Conservation (phyloP, 2,113 vertebrate species). For the Amblyornis subalaris region DNA sequence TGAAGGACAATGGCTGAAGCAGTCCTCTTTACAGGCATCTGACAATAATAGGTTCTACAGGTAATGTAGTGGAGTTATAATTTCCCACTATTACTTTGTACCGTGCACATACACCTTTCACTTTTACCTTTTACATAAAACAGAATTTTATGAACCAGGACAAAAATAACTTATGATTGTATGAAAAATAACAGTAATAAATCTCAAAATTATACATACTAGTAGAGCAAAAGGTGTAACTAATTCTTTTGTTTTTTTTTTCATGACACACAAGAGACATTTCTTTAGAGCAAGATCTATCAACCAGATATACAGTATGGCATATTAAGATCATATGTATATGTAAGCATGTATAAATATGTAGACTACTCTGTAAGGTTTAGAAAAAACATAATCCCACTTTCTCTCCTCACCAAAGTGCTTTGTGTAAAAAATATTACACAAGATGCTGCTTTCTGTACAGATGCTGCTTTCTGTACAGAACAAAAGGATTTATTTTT, state of each 20-base stretch:
- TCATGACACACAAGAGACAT: constrained; percentile 58
- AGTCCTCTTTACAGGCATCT: constrained; percentile 7
- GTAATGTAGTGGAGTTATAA: neutral
- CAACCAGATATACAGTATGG: constrained; percentile 63
- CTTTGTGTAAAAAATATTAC: constrained; percentile 74
- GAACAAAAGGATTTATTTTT: constrained; percentile 47
- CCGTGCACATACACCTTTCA: constrained; percentile 65
- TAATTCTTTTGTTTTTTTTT: constrained; percentile 63
- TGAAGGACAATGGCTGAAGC: constrained; percentile 27
- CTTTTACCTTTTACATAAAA: constrained; percentile 69
- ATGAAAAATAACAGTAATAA: constrained; percentile 75
- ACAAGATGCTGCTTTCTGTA: constrained; percentile 65
- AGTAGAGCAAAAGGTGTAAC: constrained; percentile 66
- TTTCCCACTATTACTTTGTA: constrained; percentile 75
- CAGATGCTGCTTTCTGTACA: constrained; percentile 62
- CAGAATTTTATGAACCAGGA: constrained; percentile 69
- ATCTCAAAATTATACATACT: constrained; percentile 74
- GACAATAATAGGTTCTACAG: neutral
- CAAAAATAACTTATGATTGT: constrained; percentile 78
- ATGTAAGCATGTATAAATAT: constrained; percentile 67
- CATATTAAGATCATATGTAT: constrained; percentile 65
- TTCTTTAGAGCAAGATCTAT: constrained; percentile 56
- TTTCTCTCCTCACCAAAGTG: constrained; percentile 64
- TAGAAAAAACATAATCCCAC: constrained; percentile 69
- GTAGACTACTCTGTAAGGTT: constrained; percentile 61